Conservation (phyloP, 2,113 vertebrate species). For the Erinaceus europaeus region DNA sequence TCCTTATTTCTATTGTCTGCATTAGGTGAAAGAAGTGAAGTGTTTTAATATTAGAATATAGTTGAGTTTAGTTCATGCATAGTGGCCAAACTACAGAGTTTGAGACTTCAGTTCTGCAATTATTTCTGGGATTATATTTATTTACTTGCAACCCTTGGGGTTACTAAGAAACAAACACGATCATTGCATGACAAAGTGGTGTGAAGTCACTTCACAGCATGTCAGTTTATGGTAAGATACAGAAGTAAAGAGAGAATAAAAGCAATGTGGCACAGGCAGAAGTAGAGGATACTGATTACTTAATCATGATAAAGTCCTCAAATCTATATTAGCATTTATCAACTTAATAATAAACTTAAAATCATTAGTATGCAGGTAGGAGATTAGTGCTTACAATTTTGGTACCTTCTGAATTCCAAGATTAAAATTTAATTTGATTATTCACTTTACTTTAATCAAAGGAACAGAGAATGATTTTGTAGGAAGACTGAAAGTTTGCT, state of each 20-base stretch:
- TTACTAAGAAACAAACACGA: background rate
- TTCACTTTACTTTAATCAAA: background rate
- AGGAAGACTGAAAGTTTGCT: background rate
- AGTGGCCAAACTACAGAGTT: background rate
- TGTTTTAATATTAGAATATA: background rate
- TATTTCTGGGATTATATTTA: background rate
- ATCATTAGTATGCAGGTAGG: background rate
- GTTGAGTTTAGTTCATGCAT: background rate
- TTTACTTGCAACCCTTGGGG: background rate
- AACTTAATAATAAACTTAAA: background rate
- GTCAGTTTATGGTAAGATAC: too few relatives aligned
- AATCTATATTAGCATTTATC: background rate
- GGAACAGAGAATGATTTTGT: background rate
- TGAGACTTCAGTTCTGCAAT: background rate
- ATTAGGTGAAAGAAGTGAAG: conserved; percentile 21
- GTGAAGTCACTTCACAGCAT: too few relatives aligned
- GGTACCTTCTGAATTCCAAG: background rate
- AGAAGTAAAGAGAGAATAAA: background rate
- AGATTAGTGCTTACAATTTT: background rate
- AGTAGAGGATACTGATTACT: background rate
- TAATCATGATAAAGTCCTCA: background rate
- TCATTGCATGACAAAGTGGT: background rate
- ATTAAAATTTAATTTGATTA: background rate
- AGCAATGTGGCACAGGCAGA: background rate
- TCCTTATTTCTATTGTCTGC: conserved; percentile 28